phyloP scores from a whole-genome alignment of 2,113 vertebrate genomes.

The Tilapia sparmanii region DNA sequence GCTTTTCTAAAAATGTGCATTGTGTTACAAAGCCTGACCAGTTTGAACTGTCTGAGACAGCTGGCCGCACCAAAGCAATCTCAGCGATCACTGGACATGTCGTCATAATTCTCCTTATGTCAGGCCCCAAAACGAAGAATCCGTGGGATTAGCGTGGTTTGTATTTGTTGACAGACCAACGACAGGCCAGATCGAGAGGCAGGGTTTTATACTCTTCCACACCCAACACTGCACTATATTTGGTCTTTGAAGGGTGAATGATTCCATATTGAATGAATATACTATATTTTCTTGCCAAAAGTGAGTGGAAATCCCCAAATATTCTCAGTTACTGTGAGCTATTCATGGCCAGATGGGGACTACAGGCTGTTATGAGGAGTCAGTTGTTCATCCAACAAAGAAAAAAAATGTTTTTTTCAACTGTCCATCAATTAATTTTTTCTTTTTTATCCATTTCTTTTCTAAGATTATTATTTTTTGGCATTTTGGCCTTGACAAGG shows the following conservation, averaged over 20 bases:
- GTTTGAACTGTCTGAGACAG: conserved; percentile 18
- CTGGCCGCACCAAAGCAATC: conserved; percentile 34
- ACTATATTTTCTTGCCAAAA: not conserved
- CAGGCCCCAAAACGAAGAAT: conserved; percentile 41
- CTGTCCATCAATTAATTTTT: not conserved
- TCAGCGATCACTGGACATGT: conserved; percentile 34
- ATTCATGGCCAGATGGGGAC: not conserved
- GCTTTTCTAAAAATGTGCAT: not conserved
- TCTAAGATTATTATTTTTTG: not conserved
- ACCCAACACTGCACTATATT: not conserved
- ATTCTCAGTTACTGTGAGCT: not conserved
- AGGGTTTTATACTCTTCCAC: conserved; percentile 12
- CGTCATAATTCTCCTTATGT: conserved; percentile 33
- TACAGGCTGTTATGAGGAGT: not conserved
- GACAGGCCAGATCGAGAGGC: conserved; percentile 26
- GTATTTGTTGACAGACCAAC: conserved; percentile 28
- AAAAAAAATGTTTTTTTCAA: fast-evolving
- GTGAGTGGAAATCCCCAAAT: not conserved
- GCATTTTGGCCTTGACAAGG: not conserved
- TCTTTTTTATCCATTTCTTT: not conserved
- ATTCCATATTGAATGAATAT: not conserved
- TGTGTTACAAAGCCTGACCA: not conserved
- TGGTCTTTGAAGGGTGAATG: not conserved
- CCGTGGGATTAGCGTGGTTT: conserved; percentile 34
- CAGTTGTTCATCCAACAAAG: not conserved